Conservation (phyloP, 2,888 invertebrate species). For the Ormyrus pomaceus region DNA sequence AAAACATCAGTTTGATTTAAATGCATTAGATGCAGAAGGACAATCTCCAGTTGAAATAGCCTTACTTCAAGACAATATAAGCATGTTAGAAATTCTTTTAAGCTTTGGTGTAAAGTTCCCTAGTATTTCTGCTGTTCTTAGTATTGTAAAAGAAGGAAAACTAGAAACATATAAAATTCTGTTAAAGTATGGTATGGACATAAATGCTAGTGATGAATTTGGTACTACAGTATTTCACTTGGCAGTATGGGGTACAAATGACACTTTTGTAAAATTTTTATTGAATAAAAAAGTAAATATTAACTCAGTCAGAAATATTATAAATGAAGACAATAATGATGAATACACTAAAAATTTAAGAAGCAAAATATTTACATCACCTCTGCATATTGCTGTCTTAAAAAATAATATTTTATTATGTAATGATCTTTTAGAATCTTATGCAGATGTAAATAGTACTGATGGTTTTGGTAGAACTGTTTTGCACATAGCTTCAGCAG, state of each 20-base stretch:
- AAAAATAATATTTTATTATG: slow-evolving; percentile 28
- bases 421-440: slow-evolving; percentile 30
- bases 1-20: slow-evolving; percentile 17
- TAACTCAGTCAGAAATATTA: background rate
- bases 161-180: background rate
- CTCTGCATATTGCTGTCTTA: slow-evolving; percentile 49
- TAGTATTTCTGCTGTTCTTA: slow-evolving; percentile 20
- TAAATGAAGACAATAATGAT: too few relatives aligned
- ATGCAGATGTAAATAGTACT: slow-evolving; percentile 40
- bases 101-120: slow-evolving; percentile 25
- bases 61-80: slow-evolving; percentile 10
- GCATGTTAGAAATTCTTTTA: slow-evolving; percentile 21
- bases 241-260: slow-evolving; percentile 35
- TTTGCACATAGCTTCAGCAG: slow-evolving; percentile 44
- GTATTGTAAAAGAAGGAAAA: slow-evolving; percentile 29
- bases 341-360: slow-evolving; percentile 19
- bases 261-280: slow-evolving; percentile 25
- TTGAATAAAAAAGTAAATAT: slow-evolving; percentile 20
- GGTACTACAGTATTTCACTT: slow-evolving; percentile 48
- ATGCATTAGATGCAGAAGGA: slow-evolving; percentile 22
- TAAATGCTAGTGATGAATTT: slow-evolving; percentile 40
- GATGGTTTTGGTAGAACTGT: slow-evolving; percentile 41
- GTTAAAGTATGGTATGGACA: slow-evolving; percentile 28
- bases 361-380: slow-evolving; percentile 41
- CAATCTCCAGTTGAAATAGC: slow-evolving; percentile 28